Evolutionary conservation across 2,113 vertebrate genomes (phyloP).

Genomic region (Buteo buteo): DNA sequence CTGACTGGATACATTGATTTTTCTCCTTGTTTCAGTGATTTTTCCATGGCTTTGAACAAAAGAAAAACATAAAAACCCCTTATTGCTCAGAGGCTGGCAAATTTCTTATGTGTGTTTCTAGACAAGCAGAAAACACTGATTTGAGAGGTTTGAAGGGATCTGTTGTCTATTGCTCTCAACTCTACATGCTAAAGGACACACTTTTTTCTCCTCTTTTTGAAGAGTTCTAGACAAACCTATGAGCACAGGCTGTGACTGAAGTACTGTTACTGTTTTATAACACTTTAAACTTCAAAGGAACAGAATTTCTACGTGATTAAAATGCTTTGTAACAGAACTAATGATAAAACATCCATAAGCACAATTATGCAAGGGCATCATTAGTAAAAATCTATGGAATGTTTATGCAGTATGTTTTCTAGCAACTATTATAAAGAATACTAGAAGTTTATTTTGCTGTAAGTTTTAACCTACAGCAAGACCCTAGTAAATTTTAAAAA

Average conservation of each 20-base stretch:
- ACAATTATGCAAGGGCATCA: background rate
- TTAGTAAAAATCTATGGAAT: too few species aligned
- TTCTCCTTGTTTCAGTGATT: background rate
- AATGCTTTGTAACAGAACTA: background rate
- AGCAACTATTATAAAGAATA: background rate
- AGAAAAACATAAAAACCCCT: background rate
- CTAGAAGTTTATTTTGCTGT: background rate
- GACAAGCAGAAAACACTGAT: background rate
- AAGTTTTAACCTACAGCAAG: background rate
- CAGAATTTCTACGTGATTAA: background rate
- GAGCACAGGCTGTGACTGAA: background rate
- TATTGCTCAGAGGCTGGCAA: background rate
- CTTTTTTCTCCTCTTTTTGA: background rate
- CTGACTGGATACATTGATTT: background rate
- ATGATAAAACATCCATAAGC: background rate
- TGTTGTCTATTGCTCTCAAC: background rate
- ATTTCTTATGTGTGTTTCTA: background rate
- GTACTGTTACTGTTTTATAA: too few species aligned
- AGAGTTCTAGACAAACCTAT: background rate
- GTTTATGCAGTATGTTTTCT: background rate
- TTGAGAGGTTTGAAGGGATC: background rate
- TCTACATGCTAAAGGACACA: background rate
- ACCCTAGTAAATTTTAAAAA: background rate
- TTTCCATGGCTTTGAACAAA: background rate
- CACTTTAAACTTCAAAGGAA: background rate